Evolutionary conservation across 2,888 invertebrate species (phyloP), one percentile per base, ranked within the genome.

Genomic region (Smittia aterrima): DNA sequence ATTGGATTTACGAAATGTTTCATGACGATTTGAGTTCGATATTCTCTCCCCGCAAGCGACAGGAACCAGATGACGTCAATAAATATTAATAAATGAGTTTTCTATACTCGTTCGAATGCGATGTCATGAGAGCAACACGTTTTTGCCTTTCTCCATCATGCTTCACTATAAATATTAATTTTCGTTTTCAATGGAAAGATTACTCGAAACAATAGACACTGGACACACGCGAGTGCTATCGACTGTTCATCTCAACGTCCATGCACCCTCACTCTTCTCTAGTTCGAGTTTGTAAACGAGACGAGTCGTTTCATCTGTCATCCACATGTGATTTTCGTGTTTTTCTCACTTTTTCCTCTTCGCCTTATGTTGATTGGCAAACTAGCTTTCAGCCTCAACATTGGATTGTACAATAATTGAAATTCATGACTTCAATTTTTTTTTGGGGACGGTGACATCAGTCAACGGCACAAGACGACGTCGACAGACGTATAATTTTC

Each of bases 1-100:
- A 47, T 47, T 9, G 47, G 47, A 47, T 47, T 47, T 47, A 47
- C 47, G 11, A 47, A 2, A 47, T 47, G 47, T n/a, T 11, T 2
- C 16, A 47, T 58, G 58, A 58, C 18, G 27, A 32, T 38, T 66
- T 66, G 1, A n/a, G 24, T 64, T 64, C 64, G 32, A 66, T 32
- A 11, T 66, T 64, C 16, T 16, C 16, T 64, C 32, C n/a, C n/a
- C 25, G n/a, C 22, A 41, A 41, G n/a, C 13, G 67, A 67, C 22
- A 67, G 67, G 67, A 47, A 67, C 13, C 67, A 67, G 41, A 67
- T 67, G 67, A 67, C 67, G 22, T 41, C 67, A 67, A 67, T 67
- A 67, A 67, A 67, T 67, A 67, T 67, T 67, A 67, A 41, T 67
- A 67, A 67, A 67, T 67, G 67, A 67, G 40, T 67, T 67, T 67